A percentile compares a stretch with the other conserved stretches of the same genome.
Conservation (phyloP, 2,113 vertebrate species). For the Leiothrix lutea region DNA sequence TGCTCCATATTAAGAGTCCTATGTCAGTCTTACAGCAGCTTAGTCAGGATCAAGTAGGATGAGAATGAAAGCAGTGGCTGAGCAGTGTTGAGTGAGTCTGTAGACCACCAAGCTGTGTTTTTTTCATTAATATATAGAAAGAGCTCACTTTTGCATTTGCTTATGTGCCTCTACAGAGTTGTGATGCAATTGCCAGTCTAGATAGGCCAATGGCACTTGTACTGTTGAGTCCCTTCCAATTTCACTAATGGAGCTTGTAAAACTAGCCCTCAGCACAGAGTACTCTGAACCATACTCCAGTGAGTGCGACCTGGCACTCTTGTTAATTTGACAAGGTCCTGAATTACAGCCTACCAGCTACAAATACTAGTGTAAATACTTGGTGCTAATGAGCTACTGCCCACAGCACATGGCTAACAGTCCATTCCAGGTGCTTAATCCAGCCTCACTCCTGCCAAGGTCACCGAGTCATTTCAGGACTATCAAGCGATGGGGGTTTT, state of each 20-base stretch:
- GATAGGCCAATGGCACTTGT: not conserved
- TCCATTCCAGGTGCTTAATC: not conserved
- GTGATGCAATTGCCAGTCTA: not conserved
- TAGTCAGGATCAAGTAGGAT: not conserved
- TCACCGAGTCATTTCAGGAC: not conserved
- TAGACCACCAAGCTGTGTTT: not conserved
- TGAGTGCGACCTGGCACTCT: not conserved
- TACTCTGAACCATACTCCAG: not conserved
- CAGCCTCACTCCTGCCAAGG: slow-evolving; percentile 4
- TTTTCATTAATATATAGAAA: not conserved
- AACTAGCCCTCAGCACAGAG: not conserved
- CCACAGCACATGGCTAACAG: not conserved
- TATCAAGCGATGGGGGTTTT: not conserved
- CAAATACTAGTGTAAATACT: slow-evolving; percentile 31
- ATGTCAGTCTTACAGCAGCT: not conserved
- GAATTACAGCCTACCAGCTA: slow-evolving; percentile 25
- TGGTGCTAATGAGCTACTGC: slow-evolving; percentile 26
- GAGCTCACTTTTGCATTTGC: not conserved
- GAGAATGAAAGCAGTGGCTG: not conserved
- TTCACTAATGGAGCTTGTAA: slow-evolving; percentile 21
- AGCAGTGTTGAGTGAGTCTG: not conserved
- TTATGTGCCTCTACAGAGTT: not conserved
- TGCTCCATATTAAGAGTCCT: not conserved
- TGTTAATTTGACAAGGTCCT: slow-evolving; percentile 24
- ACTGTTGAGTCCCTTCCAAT: not conserved